Conservation (phyloP, 2,113 vertebrate genomes). For the Orthonyx spaldingii region DNA sequence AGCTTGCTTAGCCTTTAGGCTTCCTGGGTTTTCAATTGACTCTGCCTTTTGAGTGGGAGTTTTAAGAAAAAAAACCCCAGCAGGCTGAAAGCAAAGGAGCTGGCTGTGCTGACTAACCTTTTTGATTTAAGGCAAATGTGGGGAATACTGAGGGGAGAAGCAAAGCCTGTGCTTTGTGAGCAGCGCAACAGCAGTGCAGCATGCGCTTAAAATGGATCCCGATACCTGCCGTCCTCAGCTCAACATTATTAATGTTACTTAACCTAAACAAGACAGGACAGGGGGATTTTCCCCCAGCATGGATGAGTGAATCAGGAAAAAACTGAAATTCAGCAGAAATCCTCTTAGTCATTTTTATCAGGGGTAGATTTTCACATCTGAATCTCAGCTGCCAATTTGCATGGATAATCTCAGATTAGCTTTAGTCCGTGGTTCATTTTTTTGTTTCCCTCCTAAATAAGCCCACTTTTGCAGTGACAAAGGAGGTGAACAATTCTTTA, state of each 20-base stretch:
- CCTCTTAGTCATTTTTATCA: constrained; percentile 3
- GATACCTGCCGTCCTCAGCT: neutral
- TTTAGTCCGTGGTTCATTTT: neutral
- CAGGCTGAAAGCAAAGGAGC: constrained; percentile 36
- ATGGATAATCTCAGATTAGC: constrained; percentile 39
- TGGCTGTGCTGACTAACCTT: neutral
- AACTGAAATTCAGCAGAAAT: constrained; percentile 23
- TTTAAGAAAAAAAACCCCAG: neutral
- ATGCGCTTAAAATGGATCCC: neutral
- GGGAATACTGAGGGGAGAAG: neutral
- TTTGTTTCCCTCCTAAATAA: neutral
- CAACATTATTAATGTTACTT: neutral
- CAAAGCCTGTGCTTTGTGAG: neutral
- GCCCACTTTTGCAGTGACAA: neutral
- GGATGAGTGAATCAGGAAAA: constrained; percentile 1
- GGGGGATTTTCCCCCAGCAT: neutral
- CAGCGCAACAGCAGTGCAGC: neutral
- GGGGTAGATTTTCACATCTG: constrained; percentile 20
- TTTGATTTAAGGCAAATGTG: neutral
- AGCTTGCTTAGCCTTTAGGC: constrained; percentile 21
- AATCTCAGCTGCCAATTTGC: constrained; percentile 26
- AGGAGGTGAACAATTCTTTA: neutral
- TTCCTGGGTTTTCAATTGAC: constrained; percentile 3
- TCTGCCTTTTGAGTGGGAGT: constrained; percentile 47
- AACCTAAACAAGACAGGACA: neutral